phyloP scores from a whole-genome alignment of 1,140 invertebrate species.

The Stenopsyche tienmushanensis region DNA sequence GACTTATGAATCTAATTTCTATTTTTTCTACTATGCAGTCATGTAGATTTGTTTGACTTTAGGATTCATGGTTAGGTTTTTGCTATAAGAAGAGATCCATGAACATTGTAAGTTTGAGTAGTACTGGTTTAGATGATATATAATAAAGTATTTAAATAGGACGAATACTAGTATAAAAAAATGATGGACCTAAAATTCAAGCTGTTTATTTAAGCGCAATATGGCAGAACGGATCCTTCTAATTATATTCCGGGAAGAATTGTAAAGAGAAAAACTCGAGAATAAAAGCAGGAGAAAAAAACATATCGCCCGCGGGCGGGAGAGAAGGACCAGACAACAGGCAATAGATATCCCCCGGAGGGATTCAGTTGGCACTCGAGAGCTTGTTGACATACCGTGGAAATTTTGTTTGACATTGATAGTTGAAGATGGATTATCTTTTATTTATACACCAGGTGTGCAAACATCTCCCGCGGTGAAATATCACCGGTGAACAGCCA shows the following conservation, averaged over 20 bases:
- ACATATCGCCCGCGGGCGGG: neutral
- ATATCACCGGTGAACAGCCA: neutral
- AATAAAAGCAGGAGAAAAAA: neutral
- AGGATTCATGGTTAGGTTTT: no score
- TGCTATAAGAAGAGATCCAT: no score
- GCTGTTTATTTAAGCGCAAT: no score
- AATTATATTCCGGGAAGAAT: no score
- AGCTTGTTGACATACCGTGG: constrained; percentile 28
- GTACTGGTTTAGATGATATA: no score
- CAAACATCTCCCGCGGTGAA: constrained; percentile 15
- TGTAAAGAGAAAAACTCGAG: neutral
- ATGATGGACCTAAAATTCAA: no score
- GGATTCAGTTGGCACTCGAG: constrained; percentile 7
- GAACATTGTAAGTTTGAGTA: no score
- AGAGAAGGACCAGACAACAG: constrained; percentile 8
- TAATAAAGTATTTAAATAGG: no score
- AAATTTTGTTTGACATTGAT: constrained; percentile 38
- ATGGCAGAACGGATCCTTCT: no score
- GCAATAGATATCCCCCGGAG: constrained; percentile 8
- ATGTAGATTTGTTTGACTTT: neutral
- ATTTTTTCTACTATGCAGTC: no score
- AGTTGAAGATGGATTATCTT: constrained; percentile 38
- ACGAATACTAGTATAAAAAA: no score
- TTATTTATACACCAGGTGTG: constrained; percentile 36
- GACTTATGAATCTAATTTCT: no score